phyloP scores from a whole-genome alignment of 1,140 invertebrate genomes.

The Caerostris darwini region DNA sequence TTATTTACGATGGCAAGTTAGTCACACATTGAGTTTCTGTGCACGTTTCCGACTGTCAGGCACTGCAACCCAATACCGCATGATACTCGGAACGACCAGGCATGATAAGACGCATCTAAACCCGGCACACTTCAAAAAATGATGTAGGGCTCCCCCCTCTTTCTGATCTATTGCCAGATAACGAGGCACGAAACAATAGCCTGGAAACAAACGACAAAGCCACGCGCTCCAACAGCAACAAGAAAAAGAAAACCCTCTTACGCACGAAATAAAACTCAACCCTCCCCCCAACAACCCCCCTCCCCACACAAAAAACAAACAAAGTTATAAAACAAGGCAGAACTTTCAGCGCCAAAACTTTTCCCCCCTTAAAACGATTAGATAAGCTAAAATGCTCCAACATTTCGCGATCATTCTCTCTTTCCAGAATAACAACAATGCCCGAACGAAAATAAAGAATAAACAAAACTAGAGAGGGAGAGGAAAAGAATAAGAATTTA shows the following conservation, averaged over 20 bases:
- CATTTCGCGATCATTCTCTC: not conserved
- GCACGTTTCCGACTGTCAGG: too few species aligned
- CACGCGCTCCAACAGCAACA: not conserved
- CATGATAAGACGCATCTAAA: too few species aligned
- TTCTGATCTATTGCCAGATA: not conserved
- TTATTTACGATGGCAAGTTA: too few species aligned
- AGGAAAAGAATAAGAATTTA: not conserved
- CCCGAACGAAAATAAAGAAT: not conserved
- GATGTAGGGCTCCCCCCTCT: not conserved
- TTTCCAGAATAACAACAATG: too few species aligned
- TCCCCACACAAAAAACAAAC: not conserved
- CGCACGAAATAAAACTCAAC: too few species aligned
- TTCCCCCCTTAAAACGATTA: too few species aligned
- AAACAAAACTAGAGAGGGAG: not conserved
- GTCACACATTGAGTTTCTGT: too few species aligned
- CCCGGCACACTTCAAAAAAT: not conserved
- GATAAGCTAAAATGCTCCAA: too few species aligned
- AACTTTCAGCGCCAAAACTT: too few species aligned
- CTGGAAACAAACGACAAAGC: not conserved
- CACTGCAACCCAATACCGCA: too few species aligned
- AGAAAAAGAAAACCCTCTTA: not conserved
- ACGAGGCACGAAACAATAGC: not conserved
- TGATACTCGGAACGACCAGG: too few species aligned
- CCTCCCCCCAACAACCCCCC: too few species aligned
- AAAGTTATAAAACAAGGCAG: conserved; percentile 6